These are phyloP conservation scores for Agonopterix heracliana DNA, from an alignment of 2,888 invertebrate genomes.

Conservation along the genomic window DNA sequence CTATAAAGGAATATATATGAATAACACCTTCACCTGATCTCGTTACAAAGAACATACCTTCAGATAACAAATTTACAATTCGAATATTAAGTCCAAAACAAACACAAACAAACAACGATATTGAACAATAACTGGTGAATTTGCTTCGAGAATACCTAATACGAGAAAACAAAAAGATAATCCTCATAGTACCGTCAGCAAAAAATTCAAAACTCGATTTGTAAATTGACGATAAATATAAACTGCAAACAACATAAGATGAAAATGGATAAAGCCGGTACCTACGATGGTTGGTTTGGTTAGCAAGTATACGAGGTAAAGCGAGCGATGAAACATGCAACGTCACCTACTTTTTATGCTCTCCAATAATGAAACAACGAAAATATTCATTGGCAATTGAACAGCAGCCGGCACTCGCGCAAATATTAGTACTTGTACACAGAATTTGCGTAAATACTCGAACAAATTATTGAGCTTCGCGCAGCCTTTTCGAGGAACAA, in stretches of 20 bases:
- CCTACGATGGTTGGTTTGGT: slow-evolving; percentile 10
- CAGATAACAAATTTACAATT: slow-evolving; percentile 16
- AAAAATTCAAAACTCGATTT: slow-evolving; percentile 30
- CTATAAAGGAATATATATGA: too few relatives aligned
- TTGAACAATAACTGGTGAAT: slow-evolving; percentile 39
- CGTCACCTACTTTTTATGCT: slow-evolving; percentile 19
- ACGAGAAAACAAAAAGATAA: slow-evolving; percentile 32
- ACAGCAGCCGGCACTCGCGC: slow-evolving; percentile 35
- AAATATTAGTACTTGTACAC: slow-evolving; percentile 39
- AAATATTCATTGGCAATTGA: slow-evolving; percentile 51
- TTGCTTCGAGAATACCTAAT: slow-evolving; percentile 32
- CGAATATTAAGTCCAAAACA: slow-evolving; percentile 34
- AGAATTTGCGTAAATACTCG: slow-evolving; percentile 37
- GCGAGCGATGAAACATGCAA: slow-evolving; percentile 22
- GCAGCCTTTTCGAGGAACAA: slow-evolving; percentile 26
- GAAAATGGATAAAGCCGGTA: slow-evolving; percentile 11
- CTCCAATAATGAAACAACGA: slow-evolving; percentile 35
- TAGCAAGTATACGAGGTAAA: slow-evolving; percentile 20
- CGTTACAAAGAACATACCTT: background rate
- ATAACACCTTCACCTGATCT: too few relatives aligned
- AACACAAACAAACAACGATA: slow-evolving; percentile 34
- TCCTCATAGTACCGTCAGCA: slow-evolving; percentile 25
- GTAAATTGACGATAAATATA: slow-evolving; percentile 35
- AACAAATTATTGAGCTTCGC: slow-evolving; percentile 28
- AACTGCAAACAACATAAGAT: slow-evolving; percentile 18